These are phyloP conservation scores for Dusona sp. DNA, from an alignment of 2,888 invertebrate species.

Conservation along the genomic window DNA sequence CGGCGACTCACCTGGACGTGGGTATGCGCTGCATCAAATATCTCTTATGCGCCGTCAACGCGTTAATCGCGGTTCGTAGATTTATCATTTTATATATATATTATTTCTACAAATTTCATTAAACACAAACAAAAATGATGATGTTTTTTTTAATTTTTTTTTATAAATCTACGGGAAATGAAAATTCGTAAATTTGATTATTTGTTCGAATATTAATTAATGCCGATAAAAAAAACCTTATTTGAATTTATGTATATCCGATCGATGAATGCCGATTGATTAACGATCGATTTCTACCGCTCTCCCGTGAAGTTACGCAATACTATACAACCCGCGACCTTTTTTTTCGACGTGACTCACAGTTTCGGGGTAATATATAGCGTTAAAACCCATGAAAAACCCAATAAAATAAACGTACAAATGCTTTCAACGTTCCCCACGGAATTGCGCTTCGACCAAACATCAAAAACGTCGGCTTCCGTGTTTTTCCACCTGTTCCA, in stretches of 20 bases:
- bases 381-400: neutral
- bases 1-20: constrained; percentile 85
- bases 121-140: no score
- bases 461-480: neutral
- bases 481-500: neutral
- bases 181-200: neutral
- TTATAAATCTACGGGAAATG: neutral
- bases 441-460: neutral
- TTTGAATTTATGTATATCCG: neutral
- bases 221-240: neutral
- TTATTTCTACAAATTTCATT: neutral
- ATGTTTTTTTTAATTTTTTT: neutral
- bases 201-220: neutral
- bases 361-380: neutral
- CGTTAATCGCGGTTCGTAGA: constrained; percentile 87
- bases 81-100: neutral
- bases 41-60: constrained; percentile 89
- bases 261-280: neutral
- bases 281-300: neutral
- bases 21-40: constrained; percentile 89
- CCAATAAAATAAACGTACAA: neutral
- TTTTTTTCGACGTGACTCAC: neutral
- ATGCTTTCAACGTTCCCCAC: neutral
- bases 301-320: neutral
- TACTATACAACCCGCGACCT: neutral